These are phyloP conservation scores for Drosophila dives DNA, from an alignment of 2,888 invertebrate genomes.

Conservation along the genomic window DNA sequence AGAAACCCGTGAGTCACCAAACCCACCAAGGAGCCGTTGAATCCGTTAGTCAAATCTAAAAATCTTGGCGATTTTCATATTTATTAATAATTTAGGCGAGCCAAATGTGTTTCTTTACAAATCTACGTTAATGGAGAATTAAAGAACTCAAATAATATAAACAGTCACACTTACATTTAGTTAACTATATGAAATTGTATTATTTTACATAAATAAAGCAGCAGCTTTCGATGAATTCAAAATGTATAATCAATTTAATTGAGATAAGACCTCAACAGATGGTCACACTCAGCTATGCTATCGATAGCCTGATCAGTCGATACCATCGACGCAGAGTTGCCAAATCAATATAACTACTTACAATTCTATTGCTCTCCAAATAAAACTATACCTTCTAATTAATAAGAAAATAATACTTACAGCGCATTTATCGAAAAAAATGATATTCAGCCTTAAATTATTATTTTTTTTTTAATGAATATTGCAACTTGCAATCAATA, in stretches of 20 bases:
- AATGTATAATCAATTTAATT: neutral
- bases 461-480: neutral
- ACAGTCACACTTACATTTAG: neutral
- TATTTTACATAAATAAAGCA: neutral
- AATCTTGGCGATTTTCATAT: neutral
- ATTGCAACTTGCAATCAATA: conserved; percentile 1
- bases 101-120: neutral
- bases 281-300: conserved; percentile 20
- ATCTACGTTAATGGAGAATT: neutral
- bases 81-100: conserved; percentile 3
- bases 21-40: conserved; percentile 46
- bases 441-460: neutral
- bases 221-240: neutral
- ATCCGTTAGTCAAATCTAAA: conserved; percentile 48
- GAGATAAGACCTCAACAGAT: neutral
- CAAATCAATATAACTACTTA: neutral
- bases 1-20: conserved; percentile 14
- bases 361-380: neutral
- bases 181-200: neutral
- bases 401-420: neutral
- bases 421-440: neutral
- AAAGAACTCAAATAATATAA: neutral
- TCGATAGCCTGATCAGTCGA: conserved; percentile 1
- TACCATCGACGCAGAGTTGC: neutral
- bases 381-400: neutral